Conservation (phyloP, 2,888 invertebrate species). For the Drosophila rubida region DNA sequence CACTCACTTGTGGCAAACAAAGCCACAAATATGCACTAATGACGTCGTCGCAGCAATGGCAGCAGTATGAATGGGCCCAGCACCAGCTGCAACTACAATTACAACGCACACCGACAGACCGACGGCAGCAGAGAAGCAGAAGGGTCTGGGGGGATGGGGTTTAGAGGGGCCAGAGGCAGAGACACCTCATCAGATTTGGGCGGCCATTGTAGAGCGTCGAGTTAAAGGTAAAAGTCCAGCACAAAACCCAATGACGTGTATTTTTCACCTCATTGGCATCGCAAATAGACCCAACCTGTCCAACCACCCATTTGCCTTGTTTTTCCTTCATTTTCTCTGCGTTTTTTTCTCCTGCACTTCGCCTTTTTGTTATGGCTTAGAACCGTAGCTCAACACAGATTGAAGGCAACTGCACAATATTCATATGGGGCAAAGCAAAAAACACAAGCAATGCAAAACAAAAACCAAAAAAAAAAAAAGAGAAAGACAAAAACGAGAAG, state of each 20-base stretch:
- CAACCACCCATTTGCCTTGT: background rate
- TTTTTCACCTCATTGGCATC: constrained; percentile 64
- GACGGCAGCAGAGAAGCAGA: background rate
- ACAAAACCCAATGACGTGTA: constrained; percentile 54
- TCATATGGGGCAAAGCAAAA: constrained; percentile 1
- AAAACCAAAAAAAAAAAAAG: background rate
- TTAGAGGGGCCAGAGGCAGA: constrained; percentile 1
- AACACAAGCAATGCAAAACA: background rate
- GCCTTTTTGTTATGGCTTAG: constrained; percentile 16
- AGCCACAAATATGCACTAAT: constrained; percentile 84
- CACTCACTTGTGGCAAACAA: constrained; percentile 79
- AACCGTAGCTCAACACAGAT: constrained; percentile 3
- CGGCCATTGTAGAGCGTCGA: constrained; percentile 38
- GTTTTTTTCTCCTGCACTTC: background rate
- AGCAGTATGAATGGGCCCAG: constrained; percentile 31
- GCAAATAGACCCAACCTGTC: constrained; percentile 44
- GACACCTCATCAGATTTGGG: constrained; percentile 44
- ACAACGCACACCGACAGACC: constrained; percentile 28
- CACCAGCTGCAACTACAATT: constrained; percentile 54
- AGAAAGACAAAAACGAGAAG: background rate
- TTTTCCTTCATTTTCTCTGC: constrained; percentile 8
- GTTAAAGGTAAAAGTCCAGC: constrained; percentile 55
- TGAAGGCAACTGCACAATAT: constrained; percentile 22
- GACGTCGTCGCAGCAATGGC: constrained; percentile 66
- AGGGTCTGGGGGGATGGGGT: background rate